Conservation (phyloP, 2,888 invertebrate genomes). For the Apotomis turbidana region DNA sequence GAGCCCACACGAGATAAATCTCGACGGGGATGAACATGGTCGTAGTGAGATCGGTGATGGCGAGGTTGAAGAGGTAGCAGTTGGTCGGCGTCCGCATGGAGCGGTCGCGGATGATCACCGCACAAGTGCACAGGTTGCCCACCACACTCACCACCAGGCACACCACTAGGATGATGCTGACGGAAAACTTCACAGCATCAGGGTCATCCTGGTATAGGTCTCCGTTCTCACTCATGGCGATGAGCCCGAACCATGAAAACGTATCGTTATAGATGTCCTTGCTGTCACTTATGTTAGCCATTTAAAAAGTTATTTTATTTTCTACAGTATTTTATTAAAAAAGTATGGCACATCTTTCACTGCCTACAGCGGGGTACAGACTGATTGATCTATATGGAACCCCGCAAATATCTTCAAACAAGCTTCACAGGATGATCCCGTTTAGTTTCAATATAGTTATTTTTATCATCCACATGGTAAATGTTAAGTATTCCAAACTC, state of each 20-base stretch:
- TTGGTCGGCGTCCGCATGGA: conserved; percentile 93
- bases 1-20: conserved; percentile 89
- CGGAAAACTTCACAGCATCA: conserved; percentile 79
- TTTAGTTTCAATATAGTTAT: conserved; percentile 3
- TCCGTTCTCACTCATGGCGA: conserved; percentile 65
- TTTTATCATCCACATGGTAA: neutral
- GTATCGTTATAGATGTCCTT: conserved; percentile 56
- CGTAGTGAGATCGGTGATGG: conserved; percentile 89
- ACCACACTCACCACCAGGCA: conserved; percentile 88
- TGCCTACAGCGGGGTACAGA: conserved; percentile 52
- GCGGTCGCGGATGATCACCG: conserved; percentile 88
- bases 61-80: conserved; percentile 91
- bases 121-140: conserved; percentile 90
- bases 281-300: conserved; percentile 42
- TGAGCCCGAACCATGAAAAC: conserved; percentile 65
- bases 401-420: conserved; percentile 49
- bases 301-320: neutral
- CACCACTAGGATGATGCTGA: conserved; percentile 82
- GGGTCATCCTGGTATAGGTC: conserved; percentile 77
- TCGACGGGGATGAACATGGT: conserved; percentile 90
- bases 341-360: conserved; percentile 47
- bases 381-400: conserved; percentile 54
- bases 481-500: neutral
- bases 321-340: neutral
- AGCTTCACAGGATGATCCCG: conserved; percentile 53